Evolutionary conservation across 1,140 invertebrate species (phyloP).

Genomic region (Drosophila nigromelanica): DNA sequence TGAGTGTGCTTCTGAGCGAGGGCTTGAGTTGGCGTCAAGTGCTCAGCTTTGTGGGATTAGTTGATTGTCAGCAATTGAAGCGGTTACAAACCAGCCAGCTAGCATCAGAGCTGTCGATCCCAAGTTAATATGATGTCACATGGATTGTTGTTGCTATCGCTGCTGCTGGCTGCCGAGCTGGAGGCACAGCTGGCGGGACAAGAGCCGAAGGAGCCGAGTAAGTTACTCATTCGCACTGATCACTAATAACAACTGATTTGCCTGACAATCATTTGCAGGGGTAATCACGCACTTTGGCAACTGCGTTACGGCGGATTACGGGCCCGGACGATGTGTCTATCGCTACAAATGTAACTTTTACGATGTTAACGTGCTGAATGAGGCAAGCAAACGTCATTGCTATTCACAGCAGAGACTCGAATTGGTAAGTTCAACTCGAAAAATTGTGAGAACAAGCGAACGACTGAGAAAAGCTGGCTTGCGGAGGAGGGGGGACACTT

Average conservation of each 20-base stretch:
- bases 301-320: conserved; percentile 40
- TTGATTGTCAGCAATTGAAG: conserved; percentile 53
- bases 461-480: not conserved
- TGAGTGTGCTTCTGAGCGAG: conserved; percentile 2
- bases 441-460: not conserved
- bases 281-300: conserved; percentile 54
- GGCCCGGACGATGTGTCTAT: conserved; percentile 45
- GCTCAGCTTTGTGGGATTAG: conserved; percentile 39
- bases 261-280: conserved; percentile 11
- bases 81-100: conserved; percentile 8
- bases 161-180: not conserved
- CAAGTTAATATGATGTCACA: not conserved
- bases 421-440: conserved; percentile 40
- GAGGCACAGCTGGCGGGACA: not conserved
- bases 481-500: too few relatives aligned
- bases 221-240: conserved; percentile 4
- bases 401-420: conserved; percentile 50
- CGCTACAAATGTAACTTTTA: conserved; percentile 50
- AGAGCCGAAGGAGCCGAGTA: conserved; percentile 3
- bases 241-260: not conserved
- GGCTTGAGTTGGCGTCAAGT: conserved; percentile 9
- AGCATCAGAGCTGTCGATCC: not conserved
- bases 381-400: conserved; percentile 40
- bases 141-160: conserved; percentile 3
- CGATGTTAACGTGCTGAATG: conserved; percentile 31